Evolutionary conservation across 2,888 invertebrate species (phyloP), one percentile per base, ranked within the genome.

Genomic region (Aporophyla lueneburgensis): DNA sequence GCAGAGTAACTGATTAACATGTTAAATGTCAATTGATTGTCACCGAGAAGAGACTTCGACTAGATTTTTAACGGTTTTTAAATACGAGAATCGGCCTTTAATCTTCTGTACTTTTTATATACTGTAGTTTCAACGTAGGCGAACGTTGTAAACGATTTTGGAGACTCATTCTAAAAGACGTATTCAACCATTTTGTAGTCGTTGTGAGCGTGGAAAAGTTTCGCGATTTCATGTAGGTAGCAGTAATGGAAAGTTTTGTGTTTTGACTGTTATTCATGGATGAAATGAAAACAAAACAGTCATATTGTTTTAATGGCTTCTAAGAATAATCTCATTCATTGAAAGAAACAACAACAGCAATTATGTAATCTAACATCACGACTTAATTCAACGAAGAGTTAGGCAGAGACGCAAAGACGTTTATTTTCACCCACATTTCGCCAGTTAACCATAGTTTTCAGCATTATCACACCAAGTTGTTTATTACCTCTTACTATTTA

Each of bases 61-160:
- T 33, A 33, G 3, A 33, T 33, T 33, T 33, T 1, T 33, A 33
- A 33, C 33, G 33, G 33, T 33, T 33, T 33, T 33, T 33, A 33
- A 33, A 33, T 33, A 33, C 33, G 33, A 33, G 33, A 33, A 33
- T 33, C 3, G 33, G 33, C 33, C 3, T 33, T 33, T 33, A 33
- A 33, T 46, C 46, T 54, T n/a, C 74, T 65, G 27, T 1, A 16
- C 33, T 14, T 51, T 65, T 51, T 5, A 12, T 74, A n/a, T 49
- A 12, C 53, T 68, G 27, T 65, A 49, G 46, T 14, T 40, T 14
- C 19, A 24, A 16, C 62, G 33, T 65, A 14, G 12, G 49, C 40
- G 19, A 27, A 59, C 16, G 65, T 54, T 58, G 46, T 75, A 53
- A 68, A 81, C n/a, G 46, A 75, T 10, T 68, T 68, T n/a, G 58